phyloP scores from a whole-genome alignment of 2,797 vertebrate genomes.

The Eurystomus glaucurus region DNA sequence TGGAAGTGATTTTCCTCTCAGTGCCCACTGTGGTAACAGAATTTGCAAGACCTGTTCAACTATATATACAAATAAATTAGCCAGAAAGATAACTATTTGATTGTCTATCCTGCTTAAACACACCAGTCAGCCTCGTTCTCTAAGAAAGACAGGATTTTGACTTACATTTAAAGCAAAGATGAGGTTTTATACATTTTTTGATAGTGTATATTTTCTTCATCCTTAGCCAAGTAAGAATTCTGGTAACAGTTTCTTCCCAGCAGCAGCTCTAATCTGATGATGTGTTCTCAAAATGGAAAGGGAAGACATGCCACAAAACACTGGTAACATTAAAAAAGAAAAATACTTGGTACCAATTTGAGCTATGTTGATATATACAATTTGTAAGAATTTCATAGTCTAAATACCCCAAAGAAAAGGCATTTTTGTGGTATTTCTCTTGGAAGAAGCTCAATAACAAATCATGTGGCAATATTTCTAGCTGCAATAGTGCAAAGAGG shows the following conservation, averaged over 20 bases:
- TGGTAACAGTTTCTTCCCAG: not conserved
- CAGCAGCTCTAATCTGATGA: not conserved
- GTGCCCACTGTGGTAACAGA: not conserved
- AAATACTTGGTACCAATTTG: not conserved
- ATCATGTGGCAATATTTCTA: constrained; percentile 78
- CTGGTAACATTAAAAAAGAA: constrained; percentile 30
- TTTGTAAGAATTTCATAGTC: constrained; percentile 76
- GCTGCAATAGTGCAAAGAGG: constrained; percentile 69
- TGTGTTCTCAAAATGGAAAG: not conserved
- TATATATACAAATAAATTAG: not conserved
- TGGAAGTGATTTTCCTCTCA: not conserved
- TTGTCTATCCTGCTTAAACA: not conserved
- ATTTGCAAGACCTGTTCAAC: not conserved
- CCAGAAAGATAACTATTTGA: not conserved
- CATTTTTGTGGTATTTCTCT: constrained; percentile 85
- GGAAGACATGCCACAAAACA: constrained; percentile 26
- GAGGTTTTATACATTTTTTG: not conserved
- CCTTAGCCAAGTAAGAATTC: not conserved
- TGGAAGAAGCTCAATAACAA: constrained; percentile 80
- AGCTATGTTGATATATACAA: constrained; percentile 75
- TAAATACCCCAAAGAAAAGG: constrained; percentile 71
- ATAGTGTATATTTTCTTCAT: not conserved
- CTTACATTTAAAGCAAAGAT: not conserved
- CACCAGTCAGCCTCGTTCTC: not conserved
- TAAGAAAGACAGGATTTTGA: not conserved